Conservation (phyloP, 1,140 invertebrate species). For the Helicoverpa armigera region DNA sequence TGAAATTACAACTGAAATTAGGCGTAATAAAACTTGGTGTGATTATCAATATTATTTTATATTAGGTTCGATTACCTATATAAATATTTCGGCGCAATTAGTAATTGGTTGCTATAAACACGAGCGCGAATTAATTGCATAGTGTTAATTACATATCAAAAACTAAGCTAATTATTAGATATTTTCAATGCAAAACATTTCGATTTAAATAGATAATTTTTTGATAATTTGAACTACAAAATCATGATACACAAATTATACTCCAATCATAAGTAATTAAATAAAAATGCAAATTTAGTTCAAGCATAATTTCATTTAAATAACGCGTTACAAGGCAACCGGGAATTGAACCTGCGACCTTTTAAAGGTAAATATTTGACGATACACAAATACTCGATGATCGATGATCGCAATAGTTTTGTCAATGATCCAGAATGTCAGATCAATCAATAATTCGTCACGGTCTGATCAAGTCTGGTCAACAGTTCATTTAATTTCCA, state of each 20-base stretch:
- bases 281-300: not conserved
- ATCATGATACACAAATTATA: not conserved
- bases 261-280: not conserved
- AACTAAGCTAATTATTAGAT: not conserved
- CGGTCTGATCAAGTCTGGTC: slow-evolving; percentile 29
- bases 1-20: too few species aligned
- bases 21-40: too few species aligned
- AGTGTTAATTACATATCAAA: slow-evolving; percentile 17
- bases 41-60: too few species aligned
- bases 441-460: slow-evolving; percentile 53
- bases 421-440: slow-evolving; percentile 50
- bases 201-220: not conserved
- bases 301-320: not conserved
- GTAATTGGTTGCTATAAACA: slow-evolving; percentile 5
- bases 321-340: not conserved
- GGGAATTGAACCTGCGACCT: slow-evolving; percentile 32
- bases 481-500: slow-evolving; percentile 30
- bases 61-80: too few species aligned
- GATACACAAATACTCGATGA: slow-evolving; percentile 9
- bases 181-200: slow-evolving; percentile 7
- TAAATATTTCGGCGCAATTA: not conserved
- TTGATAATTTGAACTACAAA: not conserved
- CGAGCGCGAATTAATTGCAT: slow-evolving; percentile 13
- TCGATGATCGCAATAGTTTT: slow-evolving; percentile 39
- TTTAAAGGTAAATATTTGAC: slow-evolving; percentile 42